A percentile compares a stretch with the other conserved stretches of the same genome.
These are phyloP conservation scores for Limnodromus scolopaceus DNA, from an alignment of 2,797 vertebrate species.

Conservation along the genomic window DNA sequence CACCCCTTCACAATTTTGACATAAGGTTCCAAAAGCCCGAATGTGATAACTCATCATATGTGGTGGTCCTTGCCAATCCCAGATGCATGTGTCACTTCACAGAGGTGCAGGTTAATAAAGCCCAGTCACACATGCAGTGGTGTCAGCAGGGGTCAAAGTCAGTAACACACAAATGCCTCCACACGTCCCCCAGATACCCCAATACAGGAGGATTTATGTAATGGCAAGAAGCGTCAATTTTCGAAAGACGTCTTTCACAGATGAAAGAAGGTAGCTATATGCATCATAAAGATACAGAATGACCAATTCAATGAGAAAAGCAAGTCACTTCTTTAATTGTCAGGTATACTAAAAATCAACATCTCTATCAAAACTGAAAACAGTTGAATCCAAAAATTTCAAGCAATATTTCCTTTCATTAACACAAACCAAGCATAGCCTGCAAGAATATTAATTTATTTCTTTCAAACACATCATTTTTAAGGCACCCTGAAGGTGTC, in stretches of 20 bases:
- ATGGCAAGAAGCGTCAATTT: neutral
- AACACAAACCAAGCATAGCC: constrained; percentile 46
- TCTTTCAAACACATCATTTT: constrained; percentile 69
- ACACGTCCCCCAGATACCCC: no score
- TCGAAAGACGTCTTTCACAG: neutral
- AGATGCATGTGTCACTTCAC: neutral
- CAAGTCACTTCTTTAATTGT: neutral
- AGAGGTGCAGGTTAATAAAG: neutral
- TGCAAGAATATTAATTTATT: constrained; percentile 59
- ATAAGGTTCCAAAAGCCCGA: neutral
- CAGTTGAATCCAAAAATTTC: constrained; percentile 30
- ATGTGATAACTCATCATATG: neutral
- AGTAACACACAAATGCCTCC: neutral
- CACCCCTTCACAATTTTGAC: neutral
- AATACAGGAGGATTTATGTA: neutral
- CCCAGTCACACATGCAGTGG: rapidly evolving
- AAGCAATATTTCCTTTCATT: constrained; percentile 65
- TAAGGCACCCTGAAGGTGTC: constrained; percentile 59
- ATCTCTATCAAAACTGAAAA: constrained; percentile 36
- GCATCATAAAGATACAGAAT: neutral
- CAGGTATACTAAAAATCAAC: constrained; percentile 1
- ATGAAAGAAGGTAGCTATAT: neutral
- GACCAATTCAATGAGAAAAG: constrained; percentile 1
- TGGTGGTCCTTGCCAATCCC: neutral
- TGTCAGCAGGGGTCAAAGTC: neutral